A percentile compares a stretch with the other conserved stretches of the same genome.
Evolutionary conservation across 2,113 vertebrate genomes (phyloP).

Genomic region (Capricornis sumatraensis): DNA sequence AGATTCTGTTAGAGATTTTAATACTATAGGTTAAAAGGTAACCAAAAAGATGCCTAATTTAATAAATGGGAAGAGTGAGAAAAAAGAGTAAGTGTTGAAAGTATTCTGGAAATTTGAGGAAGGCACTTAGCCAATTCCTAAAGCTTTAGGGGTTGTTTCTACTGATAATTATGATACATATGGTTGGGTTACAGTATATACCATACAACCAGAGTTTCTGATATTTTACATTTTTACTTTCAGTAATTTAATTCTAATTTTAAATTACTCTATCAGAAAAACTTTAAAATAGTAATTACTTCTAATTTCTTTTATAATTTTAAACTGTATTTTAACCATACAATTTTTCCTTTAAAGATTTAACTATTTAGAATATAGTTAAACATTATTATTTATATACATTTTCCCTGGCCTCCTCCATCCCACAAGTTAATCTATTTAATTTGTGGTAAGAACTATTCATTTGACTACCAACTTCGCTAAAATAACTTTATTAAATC

Average conservation of each 20-base stretch:
- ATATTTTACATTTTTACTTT: slow-evolving; percentile 27
- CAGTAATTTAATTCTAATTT: slow-evolving; percentile 27
- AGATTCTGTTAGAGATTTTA: neutral
- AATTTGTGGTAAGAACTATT: slow-evolving; percentile 13
- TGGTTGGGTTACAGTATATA: neutral
- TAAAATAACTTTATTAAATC: slow-evolving; percentile 44
- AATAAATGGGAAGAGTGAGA: neutral
- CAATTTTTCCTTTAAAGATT: slow-evolving; percentile 29
- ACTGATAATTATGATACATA: neutral
- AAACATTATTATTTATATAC: slow-evolving; percentile 22
- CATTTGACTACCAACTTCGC: neutral
- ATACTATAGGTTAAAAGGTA: neutral
- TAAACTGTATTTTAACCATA: slow-evolving; percentile 33
- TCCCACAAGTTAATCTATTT: neutral
- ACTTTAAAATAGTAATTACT: neutral
- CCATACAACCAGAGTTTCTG: neutral
- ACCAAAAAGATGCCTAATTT: neutral
- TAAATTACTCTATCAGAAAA: slow-evolving; percentile 25
- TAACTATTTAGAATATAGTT: neutral
- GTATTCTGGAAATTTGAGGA: neutral
- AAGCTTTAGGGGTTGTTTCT: neutral
- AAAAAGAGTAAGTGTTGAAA: neutral
- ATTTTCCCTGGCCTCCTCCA: neutral
- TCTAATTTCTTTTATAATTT: slow-evolving; percentile 20
- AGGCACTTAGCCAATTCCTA: neutral